These are phyloP conservation scores for Asbolus verrucosus DNA, from an alignment of 1,140 invertebrate species.

Conservation along the genomic window DNA sequence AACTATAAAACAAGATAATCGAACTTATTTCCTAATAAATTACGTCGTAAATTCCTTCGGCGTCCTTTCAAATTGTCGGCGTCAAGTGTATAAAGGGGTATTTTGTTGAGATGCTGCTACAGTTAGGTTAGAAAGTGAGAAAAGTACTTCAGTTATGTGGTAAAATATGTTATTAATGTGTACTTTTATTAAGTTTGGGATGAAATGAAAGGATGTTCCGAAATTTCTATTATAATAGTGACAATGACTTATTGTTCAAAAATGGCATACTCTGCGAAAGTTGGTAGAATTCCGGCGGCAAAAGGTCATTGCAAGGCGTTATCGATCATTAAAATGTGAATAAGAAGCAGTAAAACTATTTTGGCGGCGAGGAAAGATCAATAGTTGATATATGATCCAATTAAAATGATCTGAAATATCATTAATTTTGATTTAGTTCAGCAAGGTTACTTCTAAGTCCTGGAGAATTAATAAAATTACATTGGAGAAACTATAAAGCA, in stretches of 20 bases:
- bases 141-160: slow-evolving; percentile 29
- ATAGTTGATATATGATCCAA: slow-evolving; percentile 43
- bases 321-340: slow-evolving; percentile 40
- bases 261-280: slow-evolving; percentile 19
- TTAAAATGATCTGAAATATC: slow-evolving; percentile 43
- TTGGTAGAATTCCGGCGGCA: slow-evolving; percentile 28
- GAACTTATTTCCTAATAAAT: slow-evolving; percentile 37
- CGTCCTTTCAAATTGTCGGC: slow-evolving; percentile 26
- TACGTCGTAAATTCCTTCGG: slow-evolving; percentile 29
- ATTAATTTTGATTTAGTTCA: slow-evolving; percentile 44
- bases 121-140: slow-evolving; percentile 13
- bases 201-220: slow-evolving; percentile 3
- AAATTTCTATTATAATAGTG: slow-evolving; percentile 25
- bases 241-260: slow-evolving; percentile 37
- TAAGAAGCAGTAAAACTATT: slow-evolving; percentile 41
- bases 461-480: slow-evolving; percentile 37
- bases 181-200: slow-evolving; percentile 21
- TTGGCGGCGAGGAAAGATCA: slow-evolving; percentile 11
- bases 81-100: slow-evolving; percentile 31
- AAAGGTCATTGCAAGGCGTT: slow-evolving; percentile 35
- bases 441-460: slow-evolving; percentile 33
- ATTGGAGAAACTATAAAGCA: slow-evolving; percentile 33
- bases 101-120: slow-evolving; percentile 29
- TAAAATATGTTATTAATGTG: slow-evolving; percentile 28
- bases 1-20: slow-evolving; percentile 39